Conservation (phyloP, 2,113 vertebrate species). For the Pogona vitticeps region DNA sequence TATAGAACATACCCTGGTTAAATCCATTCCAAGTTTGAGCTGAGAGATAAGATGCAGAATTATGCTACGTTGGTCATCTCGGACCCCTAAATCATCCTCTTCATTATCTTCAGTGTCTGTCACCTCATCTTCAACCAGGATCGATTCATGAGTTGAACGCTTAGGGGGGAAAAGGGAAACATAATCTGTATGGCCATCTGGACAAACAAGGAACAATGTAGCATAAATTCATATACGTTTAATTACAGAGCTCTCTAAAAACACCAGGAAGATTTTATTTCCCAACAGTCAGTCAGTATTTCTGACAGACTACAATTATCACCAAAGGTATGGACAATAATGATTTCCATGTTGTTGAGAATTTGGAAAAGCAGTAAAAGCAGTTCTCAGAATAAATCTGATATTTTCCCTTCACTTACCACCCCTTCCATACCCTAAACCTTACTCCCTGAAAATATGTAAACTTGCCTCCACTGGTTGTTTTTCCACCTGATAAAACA, state of each 20-base stretch:
- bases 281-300: not conserved
- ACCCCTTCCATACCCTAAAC: not conserved
- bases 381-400: not conserved
- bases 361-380: not conserved
- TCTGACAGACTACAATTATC: not conserved
- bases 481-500: not conserved
- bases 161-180: constrained; percentile 53
- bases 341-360: not conserved
- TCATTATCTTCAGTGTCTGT: constrained; percentile 91
- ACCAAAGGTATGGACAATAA: not conserved
- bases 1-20: constrained; percentile 84
- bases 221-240: not conserved
- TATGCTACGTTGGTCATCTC: constrained; percentile 93
- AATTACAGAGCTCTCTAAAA: constrained; percentile 9
- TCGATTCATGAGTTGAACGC: constrained; percentile 76
- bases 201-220: not conserved
- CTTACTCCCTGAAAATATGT: not conserved
- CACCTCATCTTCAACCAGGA: constrained; percentile 87
- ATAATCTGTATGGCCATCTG: constrained; percentile 44
- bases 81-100: constrained; percentile 88
- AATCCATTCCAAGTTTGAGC: constrained; percentile 96
- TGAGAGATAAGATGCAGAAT: constrained; percentile 96
- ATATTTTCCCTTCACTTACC: not conserved
- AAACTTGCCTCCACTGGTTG: not conserved
- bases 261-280: not conserved